Conservation (phyloP, 2,113 vertebrate genomes). For the Festucalex cinctus region DNA sequence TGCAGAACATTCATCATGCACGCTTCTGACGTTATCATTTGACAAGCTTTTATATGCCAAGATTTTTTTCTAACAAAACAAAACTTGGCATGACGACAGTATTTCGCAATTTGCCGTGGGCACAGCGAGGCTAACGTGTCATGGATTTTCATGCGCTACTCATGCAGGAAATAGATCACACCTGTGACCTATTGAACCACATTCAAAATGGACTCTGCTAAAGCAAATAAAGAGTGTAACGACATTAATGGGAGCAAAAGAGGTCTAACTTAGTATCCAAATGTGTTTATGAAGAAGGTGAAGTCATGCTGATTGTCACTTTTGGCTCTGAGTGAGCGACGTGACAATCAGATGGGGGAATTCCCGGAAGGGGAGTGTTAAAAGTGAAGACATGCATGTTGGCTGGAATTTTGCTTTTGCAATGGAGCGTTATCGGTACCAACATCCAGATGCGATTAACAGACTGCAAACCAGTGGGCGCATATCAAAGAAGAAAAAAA, state of each 20-base stretch:
- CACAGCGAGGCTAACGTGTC: neutral
- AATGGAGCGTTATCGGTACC: neutral
- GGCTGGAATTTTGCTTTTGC: neutral
- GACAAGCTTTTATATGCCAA: neutral
- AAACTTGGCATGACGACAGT: neutral
- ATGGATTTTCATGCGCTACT: neutral
- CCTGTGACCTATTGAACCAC: neutral
- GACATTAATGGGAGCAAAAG: neutral
- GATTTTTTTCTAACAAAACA: neutral
- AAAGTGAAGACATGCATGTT: neutral
- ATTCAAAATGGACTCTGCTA: neutral
- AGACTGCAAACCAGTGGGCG: neutral
- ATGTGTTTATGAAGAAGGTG: neutral
- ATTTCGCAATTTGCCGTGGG: neutral
- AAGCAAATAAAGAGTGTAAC: neutral
- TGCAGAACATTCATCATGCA: neutral
- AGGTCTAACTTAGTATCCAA: no score
- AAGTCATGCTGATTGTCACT: neutral
- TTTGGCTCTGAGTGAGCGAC: neutral
- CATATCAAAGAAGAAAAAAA: no score
- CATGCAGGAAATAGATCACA: neutral
- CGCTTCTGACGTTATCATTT: neutral
- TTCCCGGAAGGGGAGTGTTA: neutral
- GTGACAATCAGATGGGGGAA: neutral
- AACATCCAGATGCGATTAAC: neutral